Percentiles rank a stretch among this genome's conserved stretches.
phyloP scores from a whole-genome alignment of 2,113 vertebrate genomes.

The Delphinus delphis region DNA sequence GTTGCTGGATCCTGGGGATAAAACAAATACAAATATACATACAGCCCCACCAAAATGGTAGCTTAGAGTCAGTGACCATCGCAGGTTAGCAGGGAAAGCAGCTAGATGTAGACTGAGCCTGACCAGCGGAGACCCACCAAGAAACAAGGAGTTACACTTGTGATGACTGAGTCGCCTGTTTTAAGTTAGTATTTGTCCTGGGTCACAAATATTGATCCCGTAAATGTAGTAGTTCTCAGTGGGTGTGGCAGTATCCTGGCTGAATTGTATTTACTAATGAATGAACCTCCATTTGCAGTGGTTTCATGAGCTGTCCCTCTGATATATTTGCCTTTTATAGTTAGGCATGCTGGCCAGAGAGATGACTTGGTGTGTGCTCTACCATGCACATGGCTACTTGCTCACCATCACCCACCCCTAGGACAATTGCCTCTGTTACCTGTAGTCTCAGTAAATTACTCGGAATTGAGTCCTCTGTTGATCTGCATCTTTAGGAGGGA shows the following conservation, averaged over 20 bases:
- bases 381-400: slow-evolving; percentile 60
- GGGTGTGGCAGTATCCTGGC: slow-evolving; percentile 50
- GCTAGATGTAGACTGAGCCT: background rate
- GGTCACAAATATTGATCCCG: background rate
- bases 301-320: slow-evolving; percentile 67
- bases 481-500: slow-evolving; percentile 74
- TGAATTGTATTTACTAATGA: slow-evolving; percentile 77
- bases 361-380: slow-evolving; percentile 59
- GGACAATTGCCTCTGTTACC: slow-evolving; percentile 78
- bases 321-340: slow-evolving; percentile 72
- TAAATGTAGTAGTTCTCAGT: background rate
- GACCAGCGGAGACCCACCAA: background rate
- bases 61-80: background rate
- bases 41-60: background rate
- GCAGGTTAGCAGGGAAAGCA: background rate
- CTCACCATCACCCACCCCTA: slow-evolving; percentile 55
- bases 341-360: slow-evolving; percentile 55
- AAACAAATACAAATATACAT: background rate
- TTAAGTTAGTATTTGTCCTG: background rate
- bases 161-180: background rate
- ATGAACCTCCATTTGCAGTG: slow-evolving; percentile 60
- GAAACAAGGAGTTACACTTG: background rate
- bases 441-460: slow-evolving; percentile 79
- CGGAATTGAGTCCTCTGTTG: slow-evolving; percentile 69
- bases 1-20: background rate